A percentile compares a stretch with the other conserved stretches of the same genome.
phyloP scores from a whole-genome alignment of 1,140 invertebrate species.

The Eupristina koningsbergeri region DNA sequence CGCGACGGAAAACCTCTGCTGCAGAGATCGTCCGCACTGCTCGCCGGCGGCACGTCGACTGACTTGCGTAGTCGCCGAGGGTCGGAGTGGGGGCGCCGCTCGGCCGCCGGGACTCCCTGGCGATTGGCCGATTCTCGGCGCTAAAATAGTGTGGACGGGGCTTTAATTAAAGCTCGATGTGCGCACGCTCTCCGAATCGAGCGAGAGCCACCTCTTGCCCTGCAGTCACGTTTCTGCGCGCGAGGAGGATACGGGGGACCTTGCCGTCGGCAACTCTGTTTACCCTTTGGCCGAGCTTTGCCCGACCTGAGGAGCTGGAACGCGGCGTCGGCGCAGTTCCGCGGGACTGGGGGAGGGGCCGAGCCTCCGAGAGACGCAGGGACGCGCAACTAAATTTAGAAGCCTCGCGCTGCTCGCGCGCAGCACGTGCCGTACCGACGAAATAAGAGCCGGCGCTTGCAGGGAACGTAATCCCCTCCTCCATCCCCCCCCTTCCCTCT shows the following conservation, averaged over 20 bases:
- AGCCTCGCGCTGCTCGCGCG: not conserved
- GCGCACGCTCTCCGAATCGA: slow-evolving; percentile 26
- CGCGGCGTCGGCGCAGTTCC: not conserved
- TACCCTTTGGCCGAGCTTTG: slow-evolving; percentile 17
- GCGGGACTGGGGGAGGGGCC: not conserved
- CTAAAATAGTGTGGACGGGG: not conserved
- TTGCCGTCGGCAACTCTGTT: slow-evolving; percentile 8
- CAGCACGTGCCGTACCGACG: slow-evolving; percentile 25
- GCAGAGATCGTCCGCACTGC: slow-evolving; percentile 59
- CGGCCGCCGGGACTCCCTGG: slow-evolving; percentile 13
- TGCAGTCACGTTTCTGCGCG: slow-evolving; percentile 1
- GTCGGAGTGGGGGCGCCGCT: slow-evolving; percentile 49
- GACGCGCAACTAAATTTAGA: slow-evolving; percentile 1
- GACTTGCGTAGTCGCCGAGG: slow-evolving; percentile 68
- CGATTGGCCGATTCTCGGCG: slow-evolving; percentile 48
- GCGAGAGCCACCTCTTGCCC: slow-evolving; percentile 5
- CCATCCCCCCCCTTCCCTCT: not conserved
- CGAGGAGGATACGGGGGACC: not conserved
- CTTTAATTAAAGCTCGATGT: not conserved
- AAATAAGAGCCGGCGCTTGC: slow-evolving; percentile 25
- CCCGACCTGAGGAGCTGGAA: not conserved
- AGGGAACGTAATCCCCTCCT: not conserved
- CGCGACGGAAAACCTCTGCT: slow-evolving; percentile 40
- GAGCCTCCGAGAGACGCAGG: not conserved
- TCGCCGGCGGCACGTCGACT: slow-evolving; percentile 71